phyloP scores from a whole-genome alignment of 1,140 invertebrate species.

The Trichomalopsis sarcophagae region DNA sequence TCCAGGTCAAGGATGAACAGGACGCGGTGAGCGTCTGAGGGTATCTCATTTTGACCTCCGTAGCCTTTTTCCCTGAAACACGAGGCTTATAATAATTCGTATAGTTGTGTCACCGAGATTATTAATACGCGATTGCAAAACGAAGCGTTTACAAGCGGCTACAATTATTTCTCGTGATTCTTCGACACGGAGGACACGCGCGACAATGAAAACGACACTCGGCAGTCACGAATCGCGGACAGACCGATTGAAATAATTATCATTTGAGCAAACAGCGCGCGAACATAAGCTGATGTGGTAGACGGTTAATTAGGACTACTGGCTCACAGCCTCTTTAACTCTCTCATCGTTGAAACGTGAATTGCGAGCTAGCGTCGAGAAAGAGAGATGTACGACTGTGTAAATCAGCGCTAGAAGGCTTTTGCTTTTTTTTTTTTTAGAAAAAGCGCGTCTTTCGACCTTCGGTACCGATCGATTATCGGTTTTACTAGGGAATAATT shows the following conservation, averaged over 20 bases:
- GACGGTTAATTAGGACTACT: background rate
- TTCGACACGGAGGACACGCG: too few species aligned
- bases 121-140: background rate
- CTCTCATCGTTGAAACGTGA: too few species aligned
- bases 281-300: background rate
- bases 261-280: background rate
- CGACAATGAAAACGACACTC: background rate
- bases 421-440: too few species aligned
- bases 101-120: background rate
- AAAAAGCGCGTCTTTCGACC: too few species aligned
- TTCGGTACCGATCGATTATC: too few species aligned
- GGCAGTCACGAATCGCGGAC: background rate
- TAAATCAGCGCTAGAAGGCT: too few species aligned
- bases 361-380: too few species aligned
- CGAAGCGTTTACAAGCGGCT: background rate
- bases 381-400: too few species aligned
- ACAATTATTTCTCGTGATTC: background rate
- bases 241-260: background rate
- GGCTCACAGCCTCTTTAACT: too few species aligned
- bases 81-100: background rate
- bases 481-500: too few species aligned
- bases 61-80: slow-evolving; percentile 2
- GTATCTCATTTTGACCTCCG: background rate
- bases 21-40: background rate
- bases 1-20: slow-evolving; percentile 29